Evolutionary conservation across 2,888 invertebrate species (phyloP).

Genomic region (Drosophila prolongata): DNA sequence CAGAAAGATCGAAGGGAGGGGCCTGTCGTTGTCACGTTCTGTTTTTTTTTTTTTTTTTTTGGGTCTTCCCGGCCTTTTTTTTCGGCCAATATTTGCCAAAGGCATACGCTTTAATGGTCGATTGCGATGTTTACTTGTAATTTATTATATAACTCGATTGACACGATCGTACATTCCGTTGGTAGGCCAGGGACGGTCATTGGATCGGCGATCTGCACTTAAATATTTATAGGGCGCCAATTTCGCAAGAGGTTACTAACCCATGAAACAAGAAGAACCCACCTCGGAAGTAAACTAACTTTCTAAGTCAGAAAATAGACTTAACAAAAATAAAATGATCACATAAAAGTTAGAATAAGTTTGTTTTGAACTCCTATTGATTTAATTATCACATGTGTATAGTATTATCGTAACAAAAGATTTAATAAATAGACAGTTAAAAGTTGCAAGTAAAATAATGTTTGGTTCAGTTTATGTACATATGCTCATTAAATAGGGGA

Average conservation of each 20-base stretch:
- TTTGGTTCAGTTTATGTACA: too few relatives aligned
- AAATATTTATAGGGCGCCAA: neutral
- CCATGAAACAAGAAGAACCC: neutral
- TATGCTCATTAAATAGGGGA: too few relatives aligned
- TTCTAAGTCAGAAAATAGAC: too few relatives aligned
- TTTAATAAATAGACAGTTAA: too few relatives aligned
- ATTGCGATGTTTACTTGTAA: constrained; percentile 61
- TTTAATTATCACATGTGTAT: too few relatives aligned
- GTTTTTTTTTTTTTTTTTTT: constrained; percentile 37
- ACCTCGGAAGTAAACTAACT: neutral
- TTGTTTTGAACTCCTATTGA: too few relatives aligned
- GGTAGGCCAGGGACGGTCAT: constrained; percentile 73
- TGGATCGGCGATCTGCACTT: constrained; percentile 41
- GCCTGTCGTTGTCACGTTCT: constrained; percentile 67
- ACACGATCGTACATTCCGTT: constrained; percentile 27
- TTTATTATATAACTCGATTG: constrained; percentile 66
- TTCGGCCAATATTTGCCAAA: constrained; percentile 71
- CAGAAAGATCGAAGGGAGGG: constrained; percentile 20
- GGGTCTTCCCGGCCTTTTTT: constrained; percentile 70
- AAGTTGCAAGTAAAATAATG: too few relatives aligned
- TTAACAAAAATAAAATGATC: too few relatives aligned
- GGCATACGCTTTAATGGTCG: constrained; percentile 44
- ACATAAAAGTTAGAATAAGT: too few relatives aligned
- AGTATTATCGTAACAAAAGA: too few relatives aligned
- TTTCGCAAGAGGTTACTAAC: neutral